A percentile compares a stretch with the other conserved stretches of the same genome.
phyloP scores from a whole-genome alignment of 2,888 invertebrate genomes.

The Macrosiphum euphorbiae region DNA sequence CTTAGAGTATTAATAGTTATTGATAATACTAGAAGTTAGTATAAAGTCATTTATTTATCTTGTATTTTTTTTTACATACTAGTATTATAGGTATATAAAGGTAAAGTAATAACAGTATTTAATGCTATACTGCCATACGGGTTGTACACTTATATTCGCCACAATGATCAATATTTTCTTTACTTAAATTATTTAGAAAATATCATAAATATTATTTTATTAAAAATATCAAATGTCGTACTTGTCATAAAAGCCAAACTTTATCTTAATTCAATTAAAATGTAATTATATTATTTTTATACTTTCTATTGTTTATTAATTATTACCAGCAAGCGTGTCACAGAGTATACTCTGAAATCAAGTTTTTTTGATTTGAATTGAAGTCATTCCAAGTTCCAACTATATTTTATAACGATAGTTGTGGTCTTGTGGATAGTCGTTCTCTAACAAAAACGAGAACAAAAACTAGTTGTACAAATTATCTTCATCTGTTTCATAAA shows the following conservation, averaged over 20 bases:
- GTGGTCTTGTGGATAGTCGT: background rate
- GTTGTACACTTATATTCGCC: background rate
- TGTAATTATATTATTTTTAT: background rate
- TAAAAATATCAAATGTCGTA: background rate
- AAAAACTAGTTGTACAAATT: background rate
- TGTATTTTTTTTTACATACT: background rate
- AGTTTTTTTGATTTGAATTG: background rate
- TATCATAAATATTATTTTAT: background rate
- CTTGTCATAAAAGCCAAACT: background rate
- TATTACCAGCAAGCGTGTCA: background rate
- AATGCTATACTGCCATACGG: background rate
- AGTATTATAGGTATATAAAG: background rate
- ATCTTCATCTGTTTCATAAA: background rate
- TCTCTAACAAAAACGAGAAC: background rate
- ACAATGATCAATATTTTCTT: background rate
- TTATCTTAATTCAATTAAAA: background rate
- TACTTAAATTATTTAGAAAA: background rate
- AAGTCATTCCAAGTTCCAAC: background rate
- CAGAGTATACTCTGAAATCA: background rate
- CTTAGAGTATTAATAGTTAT: too few relatives aligned
- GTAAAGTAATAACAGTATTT: background rate
- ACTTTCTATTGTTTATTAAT: background rate
- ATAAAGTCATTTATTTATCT: background rate
- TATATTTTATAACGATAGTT: background rate
- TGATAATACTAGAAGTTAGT: background rate